Evolutionary conservation across 2,113 vertebrate genomes (phyloP).

Genomic region (Brachionichthys hirsutus): DNA sequence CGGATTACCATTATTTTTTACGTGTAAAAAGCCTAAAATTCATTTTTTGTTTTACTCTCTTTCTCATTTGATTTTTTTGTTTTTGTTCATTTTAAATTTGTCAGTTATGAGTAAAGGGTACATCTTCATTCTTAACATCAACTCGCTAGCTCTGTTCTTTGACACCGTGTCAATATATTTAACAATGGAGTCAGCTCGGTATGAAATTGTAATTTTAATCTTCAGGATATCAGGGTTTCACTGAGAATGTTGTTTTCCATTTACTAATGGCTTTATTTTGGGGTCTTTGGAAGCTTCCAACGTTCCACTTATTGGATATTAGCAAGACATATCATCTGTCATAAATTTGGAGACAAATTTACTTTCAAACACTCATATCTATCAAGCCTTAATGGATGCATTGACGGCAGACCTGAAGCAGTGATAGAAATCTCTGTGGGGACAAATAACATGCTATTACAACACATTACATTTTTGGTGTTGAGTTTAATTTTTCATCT

Average conservation of each 20-base stretch:
- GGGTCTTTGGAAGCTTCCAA: neutral
- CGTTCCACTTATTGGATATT: conserved; percentile 14
- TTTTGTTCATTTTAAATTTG: neutral
- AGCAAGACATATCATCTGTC: conserved; percentile 4
- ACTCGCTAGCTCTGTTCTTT: no score
- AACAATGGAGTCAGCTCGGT: no score
- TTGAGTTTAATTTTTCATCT: conserved; percentile 87
- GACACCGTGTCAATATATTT: no score
- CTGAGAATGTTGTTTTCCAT: neutral
- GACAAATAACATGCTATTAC: conserved; percentile 79
- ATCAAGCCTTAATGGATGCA: conserved; percentile 53
- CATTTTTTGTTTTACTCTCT: no score
- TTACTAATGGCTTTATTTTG: conserved; percentile 11
- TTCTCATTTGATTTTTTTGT: no score
- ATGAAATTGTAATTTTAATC: neutral
- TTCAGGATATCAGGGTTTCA: neutral
- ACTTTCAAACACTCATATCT: conserved; percentile 37
- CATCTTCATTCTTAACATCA: no score
- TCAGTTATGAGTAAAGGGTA: neutral
- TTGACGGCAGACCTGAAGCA: conserved; percentile 73
- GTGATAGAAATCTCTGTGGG: conserved; percentile 79
- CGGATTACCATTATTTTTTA: no score
- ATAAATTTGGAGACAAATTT: conserved; percentile 28
- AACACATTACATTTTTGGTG: conserved; percentile 75
- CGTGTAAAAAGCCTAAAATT: no score